Base-by-base conservation (phyloP, 2,888 invertebrate species). In the Protophormia terraenovae region DNA sequence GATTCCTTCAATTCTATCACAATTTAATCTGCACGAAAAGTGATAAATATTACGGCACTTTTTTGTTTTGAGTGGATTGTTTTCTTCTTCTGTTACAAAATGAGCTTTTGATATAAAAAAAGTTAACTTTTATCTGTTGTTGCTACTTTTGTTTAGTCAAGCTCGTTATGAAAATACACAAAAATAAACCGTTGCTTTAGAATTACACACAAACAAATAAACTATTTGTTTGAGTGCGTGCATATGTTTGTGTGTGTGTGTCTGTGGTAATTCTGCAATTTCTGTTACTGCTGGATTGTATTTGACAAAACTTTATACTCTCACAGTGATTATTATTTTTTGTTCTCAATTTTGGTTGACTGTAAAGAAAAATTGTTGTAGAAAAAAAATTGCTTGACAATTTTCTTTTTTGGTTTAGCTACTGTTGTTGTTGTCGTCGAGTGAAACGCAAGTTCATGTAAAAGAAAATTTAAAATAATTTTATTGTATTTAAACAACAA, bases 361-460 rank as follows among this genome's bases (percentile, higher is more conserved):
- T 27, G 27, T 27, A 22, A 53, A 22, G 6, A 24, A 53, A 60
- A 72, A 29, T 66, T 35, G 14, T 53, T 19, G 10, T 24, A 58
- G 16, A 45, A 64, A 16, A 47, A 78, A 47, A 78, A 32, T 53
- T 41, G 29, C 50, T 62, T 79, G 62, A 50, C 50, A 79, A 71
- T 64, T 50, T 50, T 55, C 69, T 53, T 35, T n/a, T n/a, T n/a
- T n/a, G n/a, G n/a, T n/a, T 24, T 24, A 7, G 22, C 8, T 24
- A 5, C 35, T 7, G 32, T 38, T 38, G 55, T 55, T 38, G 14
- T 22, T 35, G 19, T 29, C 12, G 32, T n/a, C 55, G 35, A 27
- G 22, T 24, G 22, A 35, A 53, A 35, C 10, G 32, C 3, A 53
- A 29, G 14, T 50, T 35, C 38, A 32, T 27, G 27, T 38, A 27